Evolutionary conservation across 1,140 invertebrate genomes (phyloP).

Genomic region (Helicoverpa armigera): DNA sequence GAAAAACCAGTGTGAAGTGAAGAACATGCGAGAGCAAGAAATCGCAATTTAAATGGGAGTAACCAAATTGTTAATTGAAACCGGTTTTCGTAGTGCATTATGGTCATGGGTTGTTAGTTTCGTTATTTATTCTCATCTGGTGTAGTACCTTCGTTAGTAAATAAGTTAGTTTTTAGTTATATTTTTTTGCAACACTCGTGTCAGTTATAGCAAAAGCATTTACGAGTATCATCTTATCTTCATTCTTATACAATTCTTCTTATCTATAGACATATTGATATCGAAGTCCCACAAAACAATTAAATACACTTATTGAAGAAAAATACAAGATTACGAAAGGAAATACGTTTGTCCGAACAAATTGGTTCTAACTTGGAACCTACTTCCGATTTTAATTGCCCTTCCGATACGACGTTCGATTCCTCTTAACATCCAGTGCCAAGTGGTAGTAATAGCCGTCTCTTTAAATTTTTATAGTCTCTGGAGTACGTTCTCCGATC

Average conservation of each 20-base stretch:
- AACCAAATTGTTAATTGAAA: conserved; percentile 2
- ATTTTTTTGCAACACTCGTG: too few species aligned
- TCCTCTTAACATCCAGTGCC: neutral
- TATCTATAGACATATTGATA: too few species aligned
- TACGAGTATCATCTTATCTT: too few species aligned
- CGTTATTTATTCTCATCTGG: neutral
- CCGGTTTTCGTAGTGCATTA: conserved; percentile 10
- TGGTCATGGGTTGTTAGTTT: neutral
- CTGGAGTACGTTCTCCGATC: conserved; percentile 1
- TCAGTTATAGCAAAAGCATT: too few species aligned
- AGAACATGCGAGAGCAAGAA: conserved; percentile 12
- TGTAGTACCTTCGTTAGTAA: too few species aligned
- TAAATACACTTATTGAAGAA: too few species aligned
- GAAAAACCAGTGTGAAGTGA: conserved; percentile 5
- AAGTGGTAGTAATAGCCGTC: neutral
- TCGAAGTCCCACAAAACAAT: too few species aligned
- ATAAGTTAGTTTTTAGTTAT: too few species aligned
- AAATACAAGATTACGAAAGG: too few species aligned
- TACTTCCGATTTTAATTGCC: conserved; percentile 38
- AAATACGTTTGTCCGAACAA: neutral
- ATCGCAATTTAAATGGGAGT: conserved; percentile 32
- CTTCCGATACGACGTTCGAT: conserved; percentile 10
- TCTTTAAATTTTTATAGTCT: conserved; percentile 30
- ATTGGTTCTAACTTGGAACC: conserved; percentile 11
- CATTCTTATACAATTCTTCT: too few species aligned